These are phyloP conservation scores for Halocynthia aurantium DNA, from an alignment of 23 tunicate species.

Conservation along the genomic window DNA sequence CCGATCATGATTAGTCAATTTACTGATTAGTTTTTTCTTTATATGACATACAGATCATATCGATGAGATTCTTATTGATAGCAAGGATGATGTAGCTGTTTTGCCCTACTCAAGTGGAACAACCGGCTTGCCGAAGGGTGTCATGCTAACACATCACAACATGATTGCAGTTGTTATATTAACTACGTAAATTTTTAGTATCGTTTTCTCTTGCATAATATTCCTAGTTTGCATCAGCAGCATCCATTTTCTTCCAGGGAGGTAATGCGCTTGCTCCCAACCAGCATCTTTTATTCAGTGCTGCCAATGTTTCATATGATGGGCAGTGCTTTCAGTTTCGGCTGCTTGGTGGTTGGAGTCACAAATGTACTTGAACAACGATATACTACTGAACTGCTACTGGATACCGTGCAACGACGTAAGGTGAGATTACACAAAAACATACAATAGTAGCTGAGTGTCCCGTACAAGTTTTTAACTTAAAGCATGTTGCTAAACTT, in stretches of 20 bases:
- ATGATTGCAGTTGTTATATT: conserved; percentile 12
- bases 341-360: not conserved
- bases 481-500: not conserved
- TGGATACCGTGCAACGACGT: conserved; percentile 41
- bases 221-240: not conserved
- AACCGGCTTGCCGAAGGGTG: conserved; percentile 88
- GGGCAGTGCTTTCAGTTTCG: conserved; percentile 13
- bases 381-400: conserved; percentile 26
- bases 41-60: too few species aligned
- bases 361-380: conserved; percentile 31
- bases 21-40: too few species aligned
- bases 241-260: conserved; percentile 5
- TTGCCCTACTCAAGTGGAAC: conserved; percentile 85
- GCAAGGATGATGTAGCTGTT: conserved; percentile 20
- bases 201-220: not conserved
- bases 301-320: conserved; percentile 63
- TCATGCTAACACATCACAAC: conserved; percentile 59
- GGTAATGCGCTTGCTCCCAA: not conserved
- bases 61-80: too few species aligned
- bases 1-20: too few species aligned
- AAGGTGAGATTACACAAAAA: conserved; percentile 21
- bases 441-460: not conserved
- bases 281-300: conserved; percentile 6
- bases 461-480: not conserved
- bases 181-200: not conserved